These are phyloP conservation scores for Actinopyga echinites DNA, from an alignment of 53 echinoderm and acorn worm species.

Conservation along the genomic window DNA sequence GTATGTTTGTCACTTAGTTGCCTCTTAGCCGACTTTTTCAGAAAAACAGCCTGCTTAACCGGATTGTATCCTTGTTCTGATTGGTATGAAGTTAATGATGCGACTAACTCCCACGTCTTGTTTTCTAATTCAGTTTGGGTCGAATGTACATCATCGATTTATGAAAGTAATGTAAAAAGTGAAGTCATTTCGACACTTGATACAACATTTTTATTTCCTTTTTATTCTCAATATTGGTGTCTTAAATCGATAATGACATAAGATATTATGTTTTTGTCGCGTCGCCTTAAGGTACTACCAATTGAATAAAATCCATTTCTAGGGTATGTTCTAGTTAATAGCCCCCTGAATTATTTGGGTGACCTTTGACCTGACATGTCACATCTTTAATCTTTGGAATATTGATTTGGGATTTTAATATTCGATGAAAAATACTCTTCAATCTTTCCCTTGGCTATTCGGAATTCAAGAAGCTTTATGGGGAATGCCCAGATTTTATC, in stretches of 20 bases:
- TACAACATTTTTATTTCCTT: too few species aligned
- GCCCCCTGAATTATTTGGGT: neutral
- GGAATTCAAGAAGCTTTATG: too few species aligned
- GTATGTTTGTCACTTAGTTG: too few species aligned
- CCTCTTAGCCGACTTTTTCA: too few species aligned
- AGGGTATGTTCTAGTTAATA: slow-evolving; percentile 16
- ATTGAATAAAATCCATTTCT: neutral
- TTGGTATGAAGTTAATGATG: too few species aligned
- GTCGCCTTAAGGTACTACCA: neutral
- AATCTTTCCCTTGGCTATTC: too few species aligned
- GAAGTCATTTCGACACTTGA: too few species aligned
- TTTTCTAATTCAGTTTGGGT: slow-evolving; percentile 16
- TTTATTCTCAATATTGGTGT: neutral
- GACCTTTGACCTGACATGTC: slow-evolving; percentile 16
- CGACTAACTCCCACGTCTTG: too few species aligned
- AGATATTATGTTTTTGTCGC: neutral
- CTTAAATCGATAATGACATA: neutral
- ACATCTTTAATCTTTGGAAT: neutral
- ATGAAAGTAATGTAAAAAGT: too few species aligned
- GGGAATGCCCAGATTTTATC: too few species aligned
- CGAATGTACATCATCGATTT: neutral
- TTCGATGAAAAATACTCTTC: neutral
- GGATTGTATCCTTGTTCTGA: too few species aligned
- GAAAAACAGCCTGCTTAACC: too few species aligned
- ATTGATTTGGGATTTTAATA: slow-evolving; percentile 10